Evolutionary conservation across 2,888 invertebrate species (phyloP), one percentile per base, ranked within the genome.

Genomic region (Lithophane socia): DNA sequence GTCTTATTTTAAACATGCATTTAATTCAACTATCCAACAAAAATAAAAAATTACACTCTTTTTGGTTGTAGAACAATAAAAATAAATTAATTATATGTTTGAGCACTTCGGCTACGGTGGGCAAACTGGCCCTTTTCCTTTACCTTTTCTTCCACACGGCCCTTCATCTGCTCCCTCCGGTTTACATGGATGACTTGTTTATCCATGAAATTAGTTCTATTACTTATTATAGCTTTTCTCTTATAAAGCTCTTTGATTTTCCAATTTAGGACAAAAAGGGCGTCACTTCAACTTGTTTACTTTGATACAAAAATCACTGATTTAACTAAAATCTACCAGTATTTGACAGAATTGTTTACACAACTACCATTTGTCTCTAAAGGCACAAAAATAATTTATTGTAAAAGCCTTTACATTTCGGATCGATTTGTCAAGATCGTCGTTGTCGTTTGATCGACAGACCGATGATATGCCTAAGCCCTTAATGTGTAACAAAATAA

Each of bases 401-500:
- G 24, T 52, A n/a, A 58, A 72, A 58, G n/a, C 49, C 49, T 72
- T 72, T 49, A 79, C 4, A 29, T 69, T 74, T 54, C 24, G n/a
- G n/a, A 79, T n/a, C 13, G 18, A 13, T 5, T 58, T 60, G 64
- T 66, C 60, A 61, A 71, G 42, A 18, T 67, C 58, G 49, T 63
- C 29, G 29, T 29, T 29, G 29, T 16, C n/a, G 5, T 44, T 54
- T 49, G 64, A 75, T 64, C 58, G 67, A 47, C 54, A 71, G 13
- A 21, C 21, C 3, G 56, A 72, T 42, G 64, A 49, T 52, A 69
- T 54, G n/a, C n/a, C n/a, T 44, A 49, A 58, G 52, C 60, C 64
- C 67, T 80, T 74, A 78, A 71, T 49, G 21, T 66, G 21, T 54
- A 58, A 81, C 54, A 64, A 67, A 77, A 47, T 54, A 58, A 80